Percentiles rank a stretch among this genome's conserved stretches.
Evolutionary conservation across 2,888 invertebrate genomes (phyloP).

Genomic region (Trilocha varians): DNA sequence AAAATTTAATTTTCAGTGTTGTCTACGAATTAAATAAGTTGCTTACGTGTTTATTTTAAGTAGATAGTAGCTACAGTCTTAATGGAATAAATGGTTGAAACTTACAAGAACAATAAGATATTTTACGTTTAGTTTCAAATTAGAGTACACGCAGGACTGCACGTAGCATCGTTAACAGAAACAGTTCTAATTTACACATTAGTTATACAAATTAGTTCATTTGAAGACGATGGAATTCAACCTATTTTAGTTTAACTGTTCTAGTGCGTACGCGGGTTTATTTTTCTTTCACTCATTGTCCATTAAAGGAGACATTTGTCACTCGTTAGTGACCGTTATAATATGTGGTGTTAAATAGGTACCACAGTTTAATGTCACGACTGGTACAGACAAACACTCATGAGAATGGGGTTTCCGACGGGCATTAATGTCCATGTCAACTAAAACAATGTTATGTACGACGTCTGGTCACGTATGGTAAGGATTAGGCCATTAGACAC

Average conservation of each 20-base stretch:
- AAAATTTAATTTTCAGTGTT: too few relatives aligned
- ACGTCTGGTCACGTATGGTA: neutral
- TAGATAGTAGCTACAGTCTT: too few relatives aligned
- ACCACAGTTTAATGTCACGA: slow-evolving; percentile 22
- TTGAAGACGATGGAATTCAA: neutral
- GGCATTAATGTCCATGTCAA: slow-evolving; percentile 30
- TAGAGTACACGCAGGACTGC: slow-evolving; percentile 18
- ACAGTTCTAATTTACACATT: neutral
- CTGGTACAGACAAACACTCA: slow-evolving; percentile 30
- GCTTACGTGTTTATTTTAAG: too few relatives aligned
- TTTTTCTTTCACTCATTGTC: slow-evolving; percentile 7
- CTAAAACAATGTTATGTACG: slow-evolving; percentile 20
- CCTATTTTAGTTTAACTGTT: neutral
- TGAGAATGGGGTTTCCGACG: slow-evolving; percentile 28
- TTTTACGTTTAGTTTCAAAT: neutral
- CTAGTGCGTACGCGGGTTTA: slow-evolving; percentile 1
- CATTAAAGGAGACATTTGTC: slow-evolving; percentile 13
- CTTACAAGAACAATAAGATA: neutral
- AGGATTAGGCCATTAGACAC: too few relatives aligned
- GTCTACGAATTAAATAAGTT: too few relatives aligned
- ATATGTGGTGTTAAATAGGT: slow-evolving; percentile 15
- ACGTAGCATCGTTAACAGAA: neutral
- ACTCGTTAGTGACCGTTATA: slow-evolving; percentile 18
- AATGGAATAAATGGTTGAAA: too few relatives aligned
- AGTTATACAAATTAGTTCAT: neutral